Evolutionary conservation across 2,113 vertebrate species (phyloP).

Genomic region (Zapus hudsonius): DNA sequence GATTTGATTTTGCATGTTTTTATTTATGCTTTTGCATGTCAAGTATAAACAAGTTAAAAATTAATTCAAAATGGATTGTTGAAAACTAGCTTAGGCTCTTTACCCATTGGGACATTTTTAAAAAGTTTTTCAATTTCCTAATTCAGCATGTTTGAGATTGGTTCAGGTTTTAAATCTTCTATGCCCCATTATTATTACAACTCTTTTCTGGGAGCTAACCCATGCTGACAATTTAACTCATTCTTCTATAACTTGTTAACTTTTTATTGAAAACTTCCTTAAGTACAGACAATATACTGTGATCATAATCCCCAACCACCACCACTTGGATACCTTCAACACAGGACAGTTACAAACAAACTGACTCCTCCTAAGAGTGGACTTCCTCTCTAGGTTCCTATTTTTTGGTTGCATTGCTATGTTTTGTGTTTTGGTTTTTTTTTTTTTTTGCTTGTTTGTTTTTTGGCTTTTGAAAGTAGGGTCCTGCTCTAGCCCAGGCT

Average conservation of each 20-base stretch:
- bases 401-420: neutral
- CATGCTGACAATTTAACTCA: constrained; percentile 20
- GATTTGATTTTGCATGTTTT: constrained; percentile 42
- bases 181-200: neutral
- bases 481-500: too few species aligned
- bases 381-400: neutral
- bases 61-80: constrained; percentile 53
- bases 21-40: constrained; percentile 42
- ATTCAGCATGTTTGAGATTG: constrained; percentile 43
- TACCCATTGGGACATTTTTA: constrained; percentile 47
- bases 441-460: too few species aligned
- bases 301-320: too few species aligned
- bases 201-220: neutral
- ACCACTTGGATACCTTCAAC: neutral
- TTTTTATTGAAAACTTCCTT: too few species aligned
- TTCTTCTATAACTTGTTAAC: constrained; percentile 37
- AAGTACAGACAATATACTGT: too few species aligned
- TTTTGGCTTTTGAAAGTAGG: too few species aligned
- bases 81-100: constrained; percentile 34
- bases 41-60: constrained; percentile 42
- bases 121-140: constrained; percentile 26
- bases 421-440: too few species aligned
- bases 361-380: neutral
- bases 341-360: constrained; percentile 41
- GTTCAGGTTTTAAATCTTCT: constrained; percentile 35